A percentile compares a stretch with the other conserved stretches of the same genome.
Conservation (phyloP, 2,797 vertebrate species). For the Cheirogaleus major region DNA sequence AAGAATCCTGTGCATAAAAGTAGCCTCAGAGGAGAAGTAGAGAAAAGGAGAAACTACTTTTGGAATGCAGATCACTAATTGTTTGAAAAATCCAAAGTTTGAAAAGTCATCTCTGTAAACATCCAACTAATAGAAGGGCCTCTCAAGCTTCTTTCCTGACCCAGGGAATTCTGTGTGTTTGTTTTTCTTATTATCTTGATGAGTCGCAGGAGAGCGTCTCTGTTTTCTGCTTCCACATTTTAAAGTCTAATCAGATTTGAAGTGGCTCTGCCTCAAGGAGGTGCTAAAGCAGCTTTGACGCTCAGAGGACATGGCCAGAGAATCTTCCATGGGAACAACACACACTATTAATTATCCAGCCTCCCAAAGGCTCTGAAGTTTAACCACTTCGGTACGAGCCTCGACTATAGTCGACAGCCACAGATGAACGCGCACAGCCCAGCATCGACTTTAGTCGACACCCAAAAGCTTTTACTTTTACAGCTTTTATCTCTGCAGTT, state of each 20-base stretch:
- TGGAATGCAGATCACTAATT: background rate
- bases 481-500: too few relatives aligned
- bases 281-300: background rate
- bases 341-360: background rate
- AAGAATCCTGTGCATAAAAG: background rate
- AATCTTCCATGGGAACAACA: background rate
- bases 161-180: background rate
- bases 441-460: too few relatives aligned
- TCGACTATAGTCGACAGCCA: too few relatives aligned
- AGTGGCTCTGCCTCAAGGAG: background rate
- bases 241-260: constrained; percentile 20
- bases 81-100: background rate
- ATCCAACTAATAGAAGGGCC: background rate
- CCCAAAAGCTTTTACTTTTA: too few relatives aligned
- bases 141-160: background rate
- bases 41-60: background rate
- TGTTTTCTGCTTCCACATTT: constrained; percentile 38
- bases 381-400: too few relatives aligned
- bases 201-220: background rate
- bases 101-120: constrained; percentile 6
- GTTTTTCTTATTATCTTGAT: background rate
- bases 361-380: background rate
- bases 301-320: background rate
- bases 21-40: background rate
- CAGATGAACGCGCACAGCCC: too few relatives aligned